Evolutionary conservation across 2,888 invertebrate genomes (phyloP), one percentile per base, ranked within the genome.

Genomic region (Leptinotarsa juncta): DNA sequence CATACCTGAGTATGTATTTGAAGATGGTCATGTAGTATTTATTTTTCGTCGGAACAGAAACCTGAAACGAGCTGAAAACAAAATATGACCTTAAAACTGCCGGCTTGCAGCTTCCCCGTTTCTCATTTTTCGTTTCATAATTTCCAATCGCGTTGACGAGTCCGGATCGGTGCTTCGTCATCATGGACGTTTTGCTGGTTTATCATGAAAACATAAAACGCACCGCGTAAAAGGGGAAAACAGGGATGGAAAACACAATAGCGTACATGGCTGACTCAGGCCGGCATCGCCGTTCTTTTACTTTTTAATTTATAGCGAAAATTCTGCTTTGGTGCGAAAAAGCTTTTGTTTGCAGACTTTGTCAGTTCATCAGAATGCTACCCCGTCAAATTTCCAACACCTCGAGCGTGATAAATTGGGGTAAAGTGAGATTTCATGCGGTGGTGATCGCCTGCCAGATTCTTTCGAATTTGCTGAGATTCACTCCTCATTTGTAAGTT

Each of bases 201-300:
- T 75, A 74, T 68, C 73, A 67, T 73, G 75, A 67, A 78, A 73
- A 71, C 73, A 77, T 71, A 77, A 76, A 62, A 62, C 62, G 32
- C 60, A 49, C 51, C 65, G 51, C 49, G 70, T 70, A 15, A 55
- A n/a, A 55, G 20, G 53, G 51, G 20, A 32, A 60, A 67, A 55
- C 57, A 50, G 60, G 70, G 72, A 16, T 32, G 62, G 32, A 62
- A 62, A 32, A 62, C 42, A 10, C n/a, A 71, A 74, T 20, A 62
- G 51, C 67, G 67, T 72, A 62, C 32, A 65, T 50, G 72, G 69
- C 78, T 77, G 75, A 71, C 70, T 75, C 75, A 73, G 76, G 65
- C 48, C 53, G 32, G 53, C 67, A 12, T 32, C 51, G 53, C 32
- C 53, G 67, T 32, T 48, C 51, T 51, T 50, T 72, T 53, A 72